A percentile compares a stretch with the other conserved stretches of the same genome.
Evolutionary conservation across 2,113 vertebrate genomes (phyloP).

Genomic region (Jacana jacana): DNA sequence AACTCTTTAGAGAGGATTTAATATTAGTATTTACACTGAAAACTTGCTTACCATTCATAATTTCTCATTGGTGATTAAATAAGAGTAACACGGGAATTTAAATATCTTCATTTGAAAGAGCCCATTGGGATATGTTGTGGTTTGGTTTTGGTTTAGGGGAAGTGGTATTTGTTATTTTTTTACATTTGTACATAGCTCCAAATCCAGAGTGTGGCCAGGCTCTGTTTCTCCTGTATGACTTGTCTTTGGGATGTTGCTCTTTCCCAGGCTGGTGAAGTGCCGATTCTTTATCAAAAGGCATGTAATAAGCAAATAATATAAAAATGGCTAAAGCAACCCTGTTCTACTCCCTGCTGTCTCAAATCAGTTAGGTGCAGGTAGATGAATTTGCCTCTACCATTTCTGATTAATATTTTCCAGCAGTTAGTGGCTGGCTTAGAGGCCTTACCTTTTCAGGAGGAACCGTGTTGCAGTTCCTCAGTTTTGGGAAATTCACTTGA

Average conservation of each 20-base stretch:
- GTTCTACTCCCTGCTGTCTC: background rate
- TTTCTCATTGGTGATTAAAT: background rate
- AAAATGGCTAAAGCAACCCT: background rate
- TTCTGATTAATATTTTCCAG: background rate
- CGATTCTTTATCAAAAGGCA: background rate
- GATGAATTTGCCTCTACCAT: background rate
- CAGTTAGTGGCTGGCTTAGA: background rate
- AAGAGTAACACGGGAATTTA: background rate
- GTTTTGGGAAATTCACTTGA: background rate
- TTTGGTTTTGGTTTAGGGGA: background rate
- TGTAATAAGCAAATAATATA: background rate
- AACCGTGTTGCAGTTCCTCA: background rate
- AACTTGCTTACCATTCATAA: background rate
- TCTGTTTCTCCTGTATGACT: background rate
- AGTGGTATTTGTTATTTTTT: background rate
- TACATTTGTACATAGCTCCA: background rate
- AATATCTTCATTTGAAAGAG: background rate
- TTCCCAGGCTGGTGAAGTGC: background rate
- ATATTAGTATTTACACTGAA: background rate
- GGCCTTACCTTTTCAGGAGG: background rate
- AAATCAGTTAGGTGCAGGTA: background rate
- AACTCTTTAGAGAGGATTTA: background rate
- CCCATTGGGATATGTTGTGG: background rate
- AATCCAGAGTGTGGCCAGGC: background rate
- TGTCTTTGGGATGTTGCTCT: background rate